Conservation (phyloP, 2,888 invertebrate species). For the Copidosoma aretas region DNA sequence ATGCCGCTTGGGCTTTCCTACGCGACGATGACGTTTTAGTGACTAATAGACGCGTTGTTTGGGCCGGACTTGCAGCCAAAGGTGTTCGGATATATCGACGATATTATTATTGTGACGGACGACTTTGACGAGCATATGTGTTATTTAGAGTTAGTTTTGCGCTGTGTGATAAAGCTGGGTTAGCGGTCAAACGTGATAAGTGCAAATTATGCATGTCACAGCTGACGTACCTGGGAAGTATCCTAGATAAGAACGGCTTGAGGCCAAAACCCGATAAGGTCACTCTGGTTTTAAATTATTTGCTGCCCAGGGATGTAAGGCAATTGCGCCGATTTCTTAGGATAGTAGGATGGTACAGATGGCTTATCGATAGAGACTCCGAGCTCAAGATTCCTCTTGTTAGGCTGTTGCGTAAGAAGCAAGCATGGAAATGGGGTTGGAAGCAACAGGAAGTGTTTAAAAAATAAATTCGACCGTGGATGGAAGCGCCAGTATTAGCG, state of each 20-base stretch:
- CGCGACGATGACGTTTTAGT: conserved; percentile 40
- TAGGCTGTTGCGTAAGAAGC: neutral
- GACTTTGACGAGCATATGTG: conserved; percentile 37
- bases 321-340: conserved; percentile 15
- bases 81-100: conserved; percentile 37
- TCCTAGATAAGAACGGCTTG: conserved; percentile 36
- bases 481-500: neutral
- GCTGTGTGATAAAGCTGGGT: neutral
- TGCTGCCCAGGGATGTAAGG: conserved; percentile 13
- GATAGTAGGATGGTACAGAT: conserved; percentile 27
- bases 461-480: neutral
- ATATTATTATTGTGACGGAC: conserved; percentile 32
- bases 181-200: neutral
- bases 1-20: conserved; percentile 29
- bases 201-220: neutral
- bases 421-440: neutral
- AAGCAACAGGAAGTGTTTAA: neutral
- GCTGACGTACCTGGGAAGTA: neutral
- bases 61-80: conserved; percentile 37
- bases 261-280: conserved; percentile 38
- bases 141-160: neutral
- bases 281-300: neutral
- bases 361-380: conserved; percentile 8
- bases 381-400: neutral
- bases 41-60: conserved; percentile 38